Evolutionary conservation across 2,797 vertebrate species (phyloP).

Genomic region (Melanotaenia parkinsoni): DNA sequence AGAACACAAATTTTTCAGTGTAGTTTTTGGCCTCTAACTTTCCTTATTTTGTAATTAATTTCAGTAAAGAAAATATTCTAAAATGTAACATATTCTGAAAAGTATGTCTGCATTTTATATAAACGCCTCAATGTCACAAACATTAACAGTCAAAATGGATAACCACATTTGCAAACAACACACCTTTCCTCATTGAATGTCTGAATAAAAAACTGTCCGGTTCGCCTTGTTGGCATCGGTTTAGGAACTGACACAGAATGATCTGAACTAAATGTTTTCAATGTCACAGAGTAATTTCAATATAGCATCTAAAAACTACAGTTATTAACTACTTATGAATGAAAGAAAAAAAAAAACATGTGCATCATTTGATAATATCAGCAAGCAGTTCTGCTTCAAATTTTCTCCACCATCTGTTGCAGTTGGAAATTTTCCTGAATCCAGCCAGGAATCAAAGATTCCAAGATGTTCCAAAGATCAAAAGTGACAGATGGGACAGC

Average conservation of each 20-base stretch:
- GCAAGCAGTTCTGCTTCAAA: neutral
- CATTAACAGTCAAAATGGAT: neutral
- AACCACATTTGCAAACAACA: neutral
- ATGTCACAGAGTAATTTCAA: neutral
- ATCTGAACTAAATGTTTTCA: neutral
- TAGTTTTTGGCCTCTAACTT: too few relatives aligned
- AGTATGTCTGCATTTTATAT: too few relatives aligned
- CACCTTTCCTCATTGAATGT: neutral
- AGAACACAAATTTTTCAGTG: too few relatives aligned
- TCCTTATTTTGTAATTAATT: too few relatives aligned
- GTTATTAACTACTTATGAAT: neutral
- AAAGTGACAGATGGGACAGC: slow-evolving; percentile 62
- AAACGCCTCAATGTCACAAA: too few relatives aligned
- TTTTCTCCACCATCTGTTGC: neutral
- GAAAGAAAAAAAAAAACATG: neutral
- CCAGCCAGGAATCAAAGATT: slow-evolving; percentile 29
- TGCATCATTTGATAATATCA: neutral
- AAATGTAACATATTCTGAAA: too few relatives aligned
- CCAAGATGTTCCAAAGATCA: slow-evolving; percentile 67
- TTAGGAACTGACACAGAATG: neutral
- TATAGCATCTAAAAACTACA: neutral
- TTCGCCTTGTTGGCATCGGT: neutral
- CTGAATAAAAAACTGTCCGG: neutral
- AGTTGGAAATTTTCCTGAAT: slow-evolving; percentile 20
- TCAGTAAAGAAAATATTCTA: too few relatives aligned